These are phyloP conservation scores for Cremastinae sp. DNA, from an alignment of 2,888 invertebrate species.

Conservation along the genomic window DNA sequence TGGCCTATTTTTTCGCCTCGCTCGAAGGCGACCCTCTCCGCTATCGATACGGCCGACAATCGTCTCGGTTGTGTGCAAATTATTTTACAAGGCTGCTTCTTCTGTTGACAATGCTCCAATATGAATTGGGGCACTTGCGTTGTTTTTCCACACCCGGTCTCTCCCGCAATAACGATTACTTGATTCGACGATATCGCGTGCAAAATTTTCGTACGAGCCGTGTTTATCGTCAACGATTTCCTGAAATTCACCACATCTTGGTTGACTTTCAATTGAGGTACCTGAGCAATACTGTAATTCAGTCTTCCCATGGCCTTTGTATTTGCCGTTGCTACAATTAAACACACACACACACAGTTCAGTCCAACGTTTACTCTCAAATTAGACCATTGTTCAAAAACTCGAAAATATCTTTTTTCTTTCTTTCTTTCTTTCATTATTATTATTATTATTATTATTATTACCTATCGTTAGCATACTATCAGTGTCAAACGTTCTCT, in stretches of 20 bases:
- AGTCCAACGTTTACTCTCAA: too few species aligned
- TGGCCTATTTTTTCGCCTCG: slow-evolving; percentile 86
- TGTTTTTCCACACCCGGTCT: slow-evolving; percentile 97
- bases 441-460: too few species aligned
- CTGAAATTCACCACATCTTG: slow-evolving; percentile 83
- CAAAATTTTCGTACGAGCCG: slow-evolving; percentile 85
- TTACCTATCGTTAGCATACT: slow-evolving; percentile 62
- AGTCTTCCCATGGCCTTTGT: slow-evolving; percentile 85
- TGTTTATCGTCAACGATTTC: slow-evolving; percentile 87
- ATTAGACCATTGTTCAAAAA: too few species aligned
- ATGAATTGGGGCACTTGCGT: slow-evolving; percentile 97
- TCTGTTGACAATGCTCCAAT: slow-evolving; percentile 87
- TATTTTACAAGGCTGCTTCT: slow-evolving; percentile 87
- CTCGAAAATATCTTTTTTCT: too few species aligned
- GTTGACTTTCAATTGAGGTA: slow-evolving; percentile 82
- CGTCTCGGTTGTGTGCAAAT: slow-evolving; percentile 96
- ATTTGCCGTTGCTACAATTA: slow-evolving; percentile 77
- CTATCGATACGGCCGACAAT: slow-evolving; percentile 93
- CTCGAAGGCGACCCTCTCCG: slow-evolving; percentile 91
- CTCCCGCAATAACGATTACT: slow-evolving; percentile 89
- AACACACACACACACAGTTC: too few species aligned
- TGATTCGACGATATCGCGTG: slow-evolving; percentile 81
- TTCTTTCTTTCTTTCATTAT: too few species aligned
- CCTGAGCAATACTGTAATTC: slow-evolving; percentile 86
- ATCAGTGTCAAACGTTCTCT: slow-evolving; percentile 82